Evolutionary conservation across 2,888 invertebrate genomes (phyloP), one percentile per base, ranked within the genome.

Genomic region (Andrena camellia): DNA sequence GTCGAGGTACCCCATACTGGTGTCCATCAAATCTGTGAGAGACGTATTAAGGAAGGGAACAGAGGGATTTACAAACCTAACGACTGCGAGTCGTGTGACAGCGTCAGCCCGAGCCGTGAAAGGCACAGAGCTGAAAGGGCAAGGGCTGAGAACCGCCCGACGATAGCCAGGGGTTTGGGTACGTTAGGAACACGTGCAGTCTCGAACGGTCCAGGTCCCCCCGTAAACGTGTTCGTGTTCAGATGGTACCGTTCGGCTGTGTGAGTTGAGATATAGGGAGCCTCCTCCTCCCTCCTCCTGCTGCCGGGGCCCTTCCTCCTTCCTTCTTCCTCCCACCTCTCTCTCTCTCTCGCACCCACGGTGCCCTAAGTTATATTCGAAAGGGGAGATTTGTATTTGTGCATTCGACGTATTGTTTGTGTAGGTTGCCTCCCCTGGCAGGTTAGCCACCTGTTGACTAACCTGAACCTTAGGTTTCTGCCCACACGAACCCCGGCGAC

Each of bases 391-490:
- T 93, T 90, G 92, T 93, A 93, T 93, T 93, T 92, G 93, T 93
- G 92, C 91, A 93, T 93, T 90, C 87, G 90, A 91, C 90, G 92
- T 90, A 93, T 94, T 93, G 93, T 93, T 93, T 92, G 93, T 92
- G 93, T 93, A 93, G 92, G 93, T 93, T 92, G 85, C 90, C 89
- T 90, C 90, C 89, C 86, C 89, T 90, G 88, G 91, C 93, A 93
- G 93, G 93, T 94, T 94, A 92, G 92, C 93, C 94, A 93, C 94
- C 94, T 94, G 94, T 94, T 93, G 94, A 93, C 93, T 92, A 93
- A 92, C 92, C 92, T 92, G 91, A 92, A 92, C 91, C 90, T 91
- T 89, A 90, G 88, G 88, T 84, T 60, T 89, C 91, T 90, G 89
- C 90, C 91, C 90, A 90, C 92, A 90, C 91, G 88, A 90, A 89